Evolutionary conservation across 2,113 vertebrate genomes (phyloP).

Genomic region (Engystomops pustulosus): DNA sequence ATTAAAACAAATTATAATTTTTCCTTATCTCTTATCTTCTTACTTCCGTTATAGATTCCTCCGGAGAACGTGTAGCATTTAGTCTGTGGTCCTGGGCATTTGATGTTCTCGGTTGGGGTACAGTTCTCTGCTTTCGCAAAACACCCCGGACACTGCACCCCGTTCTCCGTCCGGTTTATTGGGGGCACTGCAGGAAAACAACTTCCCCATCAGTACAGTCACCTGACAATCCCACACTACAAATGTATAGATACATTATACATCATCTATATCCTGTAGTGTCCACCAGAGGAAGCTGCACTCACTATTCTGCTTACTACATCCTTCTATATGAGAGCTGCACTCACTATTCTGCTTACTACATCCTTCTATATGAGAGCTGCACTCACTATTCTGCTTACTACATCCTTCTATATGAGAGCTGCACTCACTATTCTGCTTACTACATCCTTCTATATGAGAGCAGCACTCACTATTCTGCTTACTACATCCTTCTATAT

Average conservation of each 20-base stretch:
- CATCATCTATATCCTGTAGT: too few species aligned
- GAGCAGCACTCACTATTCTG: too few species aligned
- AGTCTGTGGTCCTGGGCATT: background rate
- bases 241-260: too few species aligned
- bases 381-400: too few species aligned
- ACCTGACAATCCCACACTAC: too few species aligned
- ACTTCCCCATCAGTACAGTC: background rate
- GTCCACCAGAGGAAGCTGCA: too few species aligned
- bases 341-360: too few species aligned
- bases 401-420: background rate
- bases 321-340: background rate
- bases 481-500: background rate
- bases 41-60: background rate
- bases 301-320: too few species aligned
- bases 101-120: background rate
- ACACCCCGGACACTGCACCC: background rate
- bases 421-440: too few species aligned
- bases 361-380: background rate
- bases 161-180: background rate
- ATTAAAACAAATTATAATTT: too few species aligned
- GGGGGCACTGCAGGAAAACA: background rate
- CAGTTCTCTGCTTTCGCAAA: background rate
- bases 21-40: too few species aligned
- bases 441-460: background rate
- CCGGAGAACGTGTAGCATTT: background rate